phyloP scores from a whole-genome alignment of 2,797 vertebrate genomes.

The Molossus alvarezi region DNA sequence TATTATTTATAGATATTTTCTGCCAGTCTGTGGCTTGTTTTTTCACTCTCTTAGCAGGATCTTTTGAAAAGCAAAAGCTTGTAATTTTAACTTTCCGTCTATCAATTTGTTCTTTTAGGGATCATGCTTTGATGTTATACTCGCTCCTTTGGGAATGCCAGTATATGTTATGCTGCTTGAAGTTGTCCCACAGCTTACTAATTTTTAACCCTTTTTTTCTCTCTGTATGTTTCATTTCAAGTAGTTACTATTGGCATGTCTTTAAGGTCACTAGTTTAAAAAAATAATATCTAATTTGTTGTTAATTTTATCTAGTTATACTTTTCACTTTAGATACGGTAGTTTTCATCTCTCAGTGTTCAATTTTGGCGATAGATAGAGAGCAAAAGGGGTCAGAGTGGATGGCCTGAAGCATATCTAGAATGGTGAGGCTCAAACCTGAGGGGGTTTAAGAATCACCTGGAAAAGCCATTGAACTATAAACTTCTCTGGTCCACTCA shows the following conservation, averaged over 20 bases:
- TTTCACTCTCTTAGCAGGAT: neutral
- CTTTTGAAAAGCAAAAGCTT: conserved; percentile 27
- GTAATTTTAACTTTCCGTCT: neutral
- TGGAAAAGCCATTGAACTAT: neutral
- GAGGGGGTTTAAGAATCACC: conserved; percentile 42
- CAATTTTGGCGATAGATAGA: neutral
- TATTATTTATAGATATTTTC: conserved; percentile 22
- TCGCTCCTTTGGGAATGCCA: neutral
- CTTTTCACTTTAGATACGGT: conserved; percentile 39
- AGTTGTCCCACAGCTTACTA: neutral
- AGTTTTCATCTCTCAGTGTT: neutral
- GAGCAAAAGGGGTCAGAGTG: neutral
- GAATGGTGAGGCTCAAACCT: neutral
- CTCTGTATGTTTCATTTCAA: conserved; percentile 13
- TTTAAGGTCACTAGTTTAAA: conserved; percentile 6
- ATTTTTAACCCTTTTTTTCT: neutral
- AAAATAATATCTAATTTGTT: neutral
- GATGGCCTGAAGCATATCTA: neutral
- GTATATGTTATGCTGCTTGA: neutral
- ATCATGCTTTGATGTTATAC: neutral
- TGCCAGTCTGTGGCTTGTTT: neutral
- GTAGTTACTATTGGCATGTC: neutral
- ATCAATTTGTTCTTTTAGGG: neutral
- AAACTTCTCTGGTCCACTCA: neutral
- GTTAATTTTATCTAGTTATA: neutral